These are phyloP conservation scores for Lagopus muta DNA, from an alignment of 2,113 vertebrate genomes.

Conservation along the genomic window DNA sequence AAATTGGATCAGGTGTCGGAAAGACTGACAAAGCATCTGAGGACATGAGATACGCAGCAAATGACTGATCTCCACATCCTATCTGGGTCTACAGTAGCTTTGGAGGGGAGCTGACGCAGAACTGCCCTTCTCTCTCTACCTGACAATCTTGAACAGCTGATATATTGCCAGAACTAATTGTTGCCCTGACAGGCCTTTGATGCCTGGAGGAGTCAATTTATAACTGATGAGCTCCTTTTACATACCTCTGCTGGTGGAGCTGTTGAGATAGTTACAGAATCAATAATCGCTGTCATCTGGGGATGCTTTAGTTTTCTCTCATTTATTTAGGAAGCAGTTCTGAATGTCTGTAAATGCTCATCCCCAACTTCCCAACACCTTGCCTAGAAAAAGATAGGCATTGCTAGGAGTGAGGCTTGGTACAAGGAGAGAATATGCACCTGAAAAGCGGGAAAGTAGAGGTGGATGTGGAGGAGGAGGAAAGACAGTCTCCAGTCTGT, in stretches of 20 bases:
- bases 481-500: background rate
- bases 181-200: conserved; percentile 39
- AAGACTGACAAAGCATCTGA: background rate
- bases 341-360: conserved; percentile 10
- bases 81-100: background rate
- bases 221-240: conserved; percentile 37
- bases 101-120: conserved; percentile 48
- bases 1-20: conserved; percentile 3
- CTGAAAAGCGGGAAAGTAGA: background rate
- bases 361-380: background rate
- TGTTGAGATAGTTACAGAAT: conserved; percentile 21
- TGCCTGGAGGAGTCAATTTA: conserved; percentile 22
- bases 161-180: conserved; percentile 42
- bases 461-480: background rate
- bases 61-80: background rate
- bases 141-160: conserved; percentile 57
- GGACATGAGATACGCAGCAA: background rate
- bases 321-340: conserved; percentile 40
- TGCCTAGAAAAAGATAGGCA: background rate
- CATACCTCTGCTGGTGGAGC: background rate
- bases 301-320: background rate
- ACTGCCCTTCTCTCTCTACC: conserved; percentile 27
- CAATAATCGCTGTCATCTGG: background rate
- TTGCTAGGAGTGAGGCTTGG: background rate
- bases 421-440: background rate